Conservation (phyloP, 2,888 invertebrate species). For the Neoaliturus tenellus region DNA sequence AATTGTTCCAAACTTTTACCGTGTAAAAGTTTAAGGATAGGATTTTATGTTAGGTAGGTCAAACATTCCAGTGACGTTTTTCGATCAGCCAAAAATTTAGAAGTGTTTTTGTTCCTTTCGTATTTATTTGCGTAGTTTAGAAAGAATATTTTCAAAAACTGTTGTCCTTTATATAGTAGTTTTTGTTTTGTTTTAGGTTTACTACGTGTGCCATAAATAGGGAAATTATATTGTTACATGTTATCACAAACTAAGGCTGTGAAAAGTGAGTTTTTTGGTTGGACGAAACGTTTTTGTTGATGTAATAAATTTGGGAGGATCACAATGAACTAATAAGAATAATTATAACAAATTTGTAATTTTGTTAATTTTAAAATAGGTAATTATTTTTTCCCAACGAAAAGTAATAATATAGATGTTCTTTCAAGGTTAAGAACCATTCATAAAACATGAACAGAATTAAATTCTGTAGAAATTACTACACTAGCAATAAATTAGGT, state of each 20-base stretch:
- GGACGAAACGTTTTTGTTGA: background rate
- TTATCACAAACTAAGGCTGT: conserved; percentile 8
- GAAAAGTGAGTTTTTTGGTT: background rate
- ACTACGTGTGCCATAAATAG: conserved; percentile 1
- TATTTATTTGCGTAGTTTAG: background rate
- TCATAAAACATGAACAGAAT: no score
- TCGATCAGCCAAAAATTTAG: background rate
- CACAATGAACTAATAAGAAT: no score
- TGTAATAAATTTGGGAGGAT: background rate
- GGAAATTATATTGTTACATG: background rate
- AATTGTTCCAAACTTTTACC: background rate
- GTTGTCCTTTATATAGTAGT: background rate
- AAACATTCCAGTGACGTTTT: conserved; percentile 8
- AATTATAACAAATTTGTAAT: no score
- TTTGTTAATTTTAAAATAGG: no score
- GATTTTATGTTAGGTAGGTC: background rate
- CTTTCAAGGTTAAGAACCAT: no score
- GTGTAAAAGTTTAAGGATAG: conserved; percentile 15
- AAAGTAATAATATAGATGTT: no score
- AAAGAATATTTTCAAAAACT: no score
- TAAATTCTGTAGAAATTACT: no score
- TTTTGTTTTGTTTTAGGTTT: background rate
- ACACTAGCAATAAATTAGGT: no score
- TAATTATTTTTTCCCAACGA: no score
- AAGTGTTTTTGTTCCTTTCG: background rate